Conservation (phyloP, 2,113 vertebrate species). For the Tachysurus vachellii region DNA sequence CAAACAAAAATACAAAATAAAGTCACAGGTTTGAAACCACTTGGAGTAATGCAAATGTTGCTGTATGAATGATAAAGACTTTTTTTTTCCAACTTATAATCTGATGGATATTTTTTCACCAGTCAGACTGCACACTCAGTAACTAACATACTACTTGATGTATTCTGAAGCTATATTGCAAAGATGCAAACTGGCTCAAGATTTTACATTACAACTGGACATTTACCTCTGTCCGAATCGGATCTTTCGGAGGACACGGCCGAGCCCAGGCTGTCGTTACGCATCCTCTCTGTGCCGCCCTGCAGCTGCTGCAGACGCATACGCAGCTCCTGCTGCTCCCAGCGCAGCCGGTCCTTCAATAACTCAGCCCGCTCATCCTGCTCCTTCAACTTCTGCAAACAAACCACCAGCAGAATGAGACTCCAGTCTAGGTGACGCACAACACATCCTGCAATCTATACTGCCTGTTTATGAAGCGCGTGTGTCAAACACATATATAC, state of each 20-base stretch:
- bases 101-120: too few relatives aligned
- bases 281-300: constrained; percentile 70
- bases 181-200: neutral
- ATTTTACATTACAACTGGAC: neutral
- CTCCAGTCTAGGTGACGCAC: neutral
- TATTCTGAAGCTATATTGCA: neutral
- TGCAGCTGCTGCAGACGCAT: constrained; percentile 79
- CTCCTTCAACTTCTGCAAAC: constrained; percentile 84
- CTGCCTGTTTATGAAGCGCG: neutral
- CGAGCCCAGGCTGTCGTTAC: constrained; percentile 85
- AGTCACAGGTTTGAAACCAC: neutral
- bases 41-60: neutral
- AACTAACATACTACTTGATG: neutral
- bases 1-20: neutral
- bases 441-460: neutral
- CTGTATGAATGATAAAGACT: neutral
- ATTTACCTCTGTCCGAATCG: constrained; percentile 82
- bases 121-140: neutral
- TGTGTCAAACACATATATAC: neutral
- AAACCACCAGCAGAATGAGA: neutral
- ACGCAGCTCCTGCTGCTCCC: constrained; percentile 80
- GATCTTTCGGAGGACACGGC: constrained; percentile 85
- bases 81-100: too few relatives aligned
- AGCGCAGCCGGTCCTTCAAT: constrained; percentile 81
- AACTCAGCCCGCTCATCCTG: constrained; percentile 80